Evolutionary conservation across 2,797 vertebrate species (phyloP).

Genomic region (Mionectes olivaceus): DNA sequence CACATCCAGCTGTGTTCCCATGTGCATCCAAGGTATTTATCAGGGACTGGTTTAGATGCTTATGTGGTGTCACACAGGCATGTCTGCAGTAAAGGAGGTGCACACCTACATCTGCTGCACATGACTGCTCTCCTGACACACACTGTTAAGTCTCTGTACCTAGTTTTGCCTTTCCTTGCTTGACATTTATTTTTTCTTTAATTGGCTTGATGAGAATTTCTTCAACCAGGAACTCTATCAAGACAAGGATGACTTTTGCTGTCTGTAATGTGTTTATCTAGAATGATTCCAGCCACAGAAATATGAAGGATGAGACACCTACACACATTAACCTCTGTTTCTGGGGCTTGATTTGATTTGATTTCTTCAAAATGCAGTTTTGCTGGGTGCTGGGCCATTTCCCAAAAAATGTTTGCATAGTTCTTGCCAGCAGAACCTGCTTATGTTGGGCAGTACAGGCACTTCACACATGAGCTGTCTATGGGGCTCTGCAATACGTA

Average conservation of each 20-base stretch:
- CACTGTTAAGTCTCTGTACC: background rate
- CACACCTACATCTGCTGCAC: rapidly evolving
- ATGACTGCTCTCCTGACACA: background rate
- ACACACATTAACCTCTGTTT: background rate
- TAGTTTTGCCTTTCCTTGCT: background rate
- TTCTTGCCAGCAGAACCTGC: background rate
- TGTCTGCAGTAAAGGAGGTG: background rate
- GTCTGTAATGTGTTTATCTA: background rate
- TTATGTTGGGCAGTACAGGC: background rate
- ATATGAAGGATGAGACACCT: background rate
- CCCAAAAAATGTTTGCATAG: background rate
- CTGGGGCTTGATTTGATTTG: background rate
- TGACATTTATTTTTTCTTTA: background rate
- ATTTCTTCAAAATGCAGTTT: background rate
- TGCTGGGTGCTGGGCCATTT: background rate
- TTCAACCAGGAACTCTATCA: background rate
- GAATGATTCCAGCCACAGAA: background rate
- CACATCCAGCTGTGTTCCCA: background rate
- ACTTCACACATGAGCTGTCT: background rate
- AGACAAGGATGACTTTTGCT: background rate
- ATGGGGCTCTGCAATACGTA: background rate
- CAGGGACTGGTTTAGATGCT: background rate
- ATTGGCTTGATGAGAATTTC: background rate
- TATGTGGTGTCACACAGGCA: background rate
- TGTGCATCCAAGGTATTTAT: background rate